Evolutionary conservation across 2,797 vertebrate species (phyloP), one percentile per base, ranked within the genome.

Genomic region (Cryptoblepharus egeriae): DNA sequence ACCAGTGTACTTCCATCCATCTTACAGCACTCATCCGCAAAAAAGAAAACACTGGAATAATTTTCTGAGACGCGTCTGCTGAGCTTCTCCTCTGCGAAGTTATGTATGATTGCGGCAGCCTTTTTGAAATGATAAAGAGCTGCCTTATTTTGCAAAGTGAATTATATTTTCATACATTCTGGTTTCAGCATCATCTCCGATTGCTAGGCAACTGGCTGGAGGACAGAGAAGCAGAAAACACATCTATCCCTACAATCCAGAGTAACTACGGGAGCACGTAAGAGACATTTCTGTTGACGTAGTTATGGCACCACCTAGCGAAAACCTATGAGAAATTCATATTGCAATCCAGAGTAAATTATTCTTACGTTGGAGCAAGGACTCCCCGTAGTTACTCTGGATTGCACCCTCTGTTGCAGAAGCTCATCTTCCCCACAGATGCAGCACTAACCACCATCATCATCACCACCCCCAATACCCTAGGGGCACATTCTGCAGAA

Each of bases 151-250:
- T 74, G 63, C 75, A 79, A 84, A 84, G 49, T 58, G 63, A 84
- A 79, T 74, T 67, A 60, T 45, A 67, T 84, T 79, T 79, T 78
- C 76, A 84, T 79, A 65, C 49, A 55, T 83, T 83, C 52, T 52
- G 49, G 32, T 58, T 74, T 73, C n/a, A 26, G n/a, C 7, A 16
- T 77, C 49, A 57, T 32, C 60, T 65, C n/a, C 13, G 22, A 75
- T 68, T 75, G 75, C 76, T 79, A 83, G 82, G 75, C 69, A 78
- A 77, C 81, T 63, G 58, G 20, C 28, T 67, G 30, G 35, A n/a
- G 77, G 37, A 35, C 42, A 35, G 69, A 32, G 35, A 42, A 30
- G 1, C 13, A 73, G 63, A 58, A 67, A 22, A 35, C 72, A 2
- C 16, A 15, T 39, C 37, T n/a, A n/a, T n/a, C n/a, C n/a, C n/a